Evolutionary conservation across 2,797 vertebrate genomes (phyloP), one percentile per base, ranked within the genome.

Genomic region (Leucoraja ocellata): DNA sequence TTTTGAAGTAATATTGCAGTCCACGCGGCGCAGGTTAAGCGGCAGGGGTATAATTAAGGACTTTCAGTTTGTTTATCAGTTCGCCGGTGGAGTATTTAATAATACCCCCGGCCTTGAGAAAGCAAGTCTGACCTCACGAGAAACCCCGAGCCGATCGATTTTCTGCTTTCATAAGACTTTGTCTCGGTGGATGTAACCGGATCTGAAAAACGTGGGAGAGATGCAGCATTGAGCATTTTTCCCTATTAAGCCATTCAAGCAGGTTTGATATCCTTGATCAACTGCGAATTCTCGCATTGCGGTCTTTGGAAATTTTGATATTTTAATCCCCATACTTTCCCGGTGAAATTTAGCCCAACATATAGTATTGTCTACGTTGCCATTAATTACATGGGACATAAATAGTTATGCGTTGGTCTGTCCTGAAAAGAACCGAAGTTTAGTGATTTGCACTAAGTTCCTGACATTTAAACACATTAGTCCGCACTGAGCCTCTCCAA

Each of bases 151-250:
- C 90, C 73, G 71, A 92, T 92, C 90, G 90, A 92, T 92, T 92
- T 92, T 54, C 90, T 76, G 73, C 90, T 76, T 92, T 92, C 71
- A 39, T 74, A 92, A 92, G 71, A n/a, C 90, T 68, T 54, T 92
- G 90, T 92, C 90, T 92, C 68, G 90, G 90, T 54, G 54, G 71
- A 58, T 92, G 90, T 92, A 92, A 92, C 46, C 28, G 90, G 71
- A 92, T 92, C 90, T 92, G 90, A 46, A 92, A 92, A 92, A 76
- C 90, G 90, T 92, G 90, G 90, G 71, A 71, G 71, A 92, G 23
- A 76, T 11, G 71, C 68, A 54, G 68, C 39, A 92, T 76, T 11
- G 10, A 73, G 39, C 39, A 92, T 92, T 92, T 92, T 76, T 46
- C 39, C 71, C 58, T 76, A 46, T 92, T 76, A 76, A 92, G 90